Evolutionary conservation across 1,140 invertebrate species (phyloP), one percentile per base, ranked within the genome.

Genomic region (Holcopasites calliopsidis): DNA sequence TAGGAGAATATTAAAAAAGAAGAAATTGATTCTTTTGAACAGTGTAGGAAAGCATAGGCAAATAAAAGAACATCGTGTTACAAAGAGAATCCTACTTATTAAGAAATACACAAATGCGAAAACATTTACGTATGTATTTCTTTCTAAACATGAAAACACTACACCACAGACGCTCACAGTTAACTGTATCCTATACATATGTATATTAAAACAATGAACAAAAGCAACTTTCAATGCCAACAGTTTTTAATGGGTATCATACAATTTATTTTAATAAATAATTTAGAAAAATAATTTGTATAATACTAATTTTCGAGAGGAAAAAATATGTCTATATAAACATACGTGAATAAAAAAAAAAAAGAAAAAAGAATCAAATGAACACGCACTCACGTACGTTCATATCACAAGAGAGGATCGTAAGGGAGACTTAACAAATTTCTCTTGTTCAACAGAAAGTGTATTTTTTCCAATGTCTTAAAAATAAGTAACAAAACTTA

Each of bases 371-470:
- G 35, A 65, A 6, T 11, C 57, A 57, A 47, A 11, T n/a, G 33
- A 44, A 0, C 26, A 18, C 4, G 10, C 16, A 47, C 71, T n/a
- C 50, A 23, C 62, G 18, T 40, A 38, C 28, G 40, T 73, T 65
- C 26, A 18, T 18, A 21, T 73, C 26, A n/a, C n/a, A 31, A 42
- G 66, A 18, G 13, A 74, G 71, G 62, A 66, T 74, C 23, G 23
- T n/a, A 28, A 60, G 66, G 54, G 28, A 35, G 54, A 23, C 16
- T 11, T 31, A 49, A 69, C n/a, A 68, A 58, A 80, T 72, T 38
- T 68, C 21, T 76, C 66, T 47, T n/a, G n/a, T 52, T 69, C 16
- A 82, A 81, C 44, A 81, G 70, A 81, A 61, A 68, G 76, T 82
- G 54, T 82, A 82, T 82, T 81, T n/a, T n/a, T n/a, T 82, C 61